Evolutionary conservation across 92 coral and sea anemone genomes (phyloP), one percentile per base, ranked within the genome.

Genomic region (Zoanthus sansibaricus): DNA sequence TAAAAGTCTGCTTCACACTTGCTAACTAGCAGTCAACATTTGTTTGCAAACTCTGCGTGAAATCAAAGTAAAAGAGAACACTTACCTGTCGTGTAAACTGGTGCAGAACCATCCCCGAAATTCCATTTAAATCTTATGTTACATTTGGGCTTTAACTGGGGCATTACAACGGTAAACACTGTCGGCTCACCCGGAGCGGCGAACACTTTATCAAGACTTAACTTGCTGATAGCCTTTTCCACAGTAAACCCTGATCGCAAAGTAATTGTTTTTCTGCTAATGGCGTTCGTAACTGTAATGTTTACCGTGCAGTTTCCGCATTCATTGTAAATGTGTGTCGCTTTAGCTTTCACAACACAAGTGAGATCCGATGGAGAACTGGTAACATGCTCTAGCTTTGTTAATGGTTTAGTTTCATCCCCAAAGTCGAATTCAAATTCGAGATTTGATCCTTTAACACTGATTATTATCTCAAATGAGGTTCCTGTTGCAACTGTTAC

Each of bases 371-470:
- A 18, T 15, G 62, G 46, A 10, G 11, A n/a, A 16, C 46, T 37
- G 18, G 6, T 7, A 11, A n/a, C 20, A 20, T 64, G 58, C 7
- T 66, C 32, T 66, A 2, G 31, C 7, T 16, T n/a, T 64, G 55
- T 25, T 45, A 80, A 66, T n/a, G 74, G 73, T 62, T 7, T 80
- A 14, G 54, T 62, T 0, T 30, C 70, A 44, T 80, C 85, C 18
- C 85, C 85, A 25, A 80, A 80, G 51, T 80, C 75, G 46, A 80
- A 66, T 58, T 80, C 85, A 80, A 80, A 64, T 20, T 64, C 74
- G 6, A 80, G 74, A 11, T 66, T 64, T 62, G 85, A 80, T 44
- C 85, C 85, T 62, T 70, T 80, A 32, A 68, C 74, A 1, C n/a
- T 66, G 30, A 64, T 42, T 45, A 9, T 25, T 16, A 80, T 18